Conservation (phyloP, 2,888 invertebrate species). For the Amphipoea oculea region DNA sequence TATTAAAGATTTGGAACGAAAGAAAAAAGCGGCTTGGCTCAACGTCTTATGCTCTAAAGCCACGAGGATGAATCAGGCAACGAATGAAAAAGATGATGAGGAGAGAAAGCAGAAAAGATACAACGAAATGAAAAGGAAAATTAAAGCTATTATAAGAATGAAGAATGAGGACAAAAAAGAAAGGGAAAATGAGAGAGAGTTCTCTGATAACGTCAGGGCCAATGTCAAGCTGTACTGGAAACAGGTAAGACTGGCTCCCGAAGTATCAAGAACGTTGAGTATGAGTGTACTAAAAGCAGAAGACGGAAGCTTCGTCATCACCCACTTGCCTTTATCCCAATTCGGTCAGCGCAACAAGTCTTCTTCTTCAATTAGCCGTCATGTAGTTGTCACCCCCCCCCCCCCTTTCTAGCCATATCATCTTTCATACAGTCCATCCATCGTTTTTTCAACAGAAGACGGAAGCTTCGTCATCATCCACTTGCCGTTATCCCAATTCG, state of each 20-base stretch:
- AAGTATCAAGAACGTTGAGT: background rate
- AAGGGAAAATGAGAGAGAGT: background rate
- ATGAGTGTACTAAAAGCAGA: constrained; percentile 10
- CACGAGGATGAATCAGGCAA: constrained; percentile 37
- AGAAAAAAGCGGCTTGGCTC: constrained; percentile 48
- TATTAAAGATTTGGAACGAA: constrained; percentile 41
- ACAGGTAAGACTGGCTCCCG: constrained; percentile 36
- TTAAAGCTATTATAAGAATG: constrained; percentile 34
- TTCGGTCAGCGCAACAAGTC: background rate
- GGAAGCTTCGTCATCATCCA: background rate
- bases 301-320: background rate
- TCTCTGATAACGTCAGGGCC: constrained; percentile 5
- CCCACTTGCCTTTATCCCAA: background rate
- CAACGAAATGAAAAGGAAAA: constrained; percentile 28
- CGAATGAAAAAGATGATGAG: constrained; percentile 16
- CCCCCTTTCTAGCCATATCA: background rate
- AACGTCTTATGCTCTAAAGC: constrained; percentile 43
- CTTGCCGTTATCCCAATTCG: background rate
- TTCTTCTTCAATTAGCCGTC: background rate
- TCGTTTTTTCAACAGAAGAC: background rate
- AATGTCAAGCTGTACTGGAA: constrained; percentile 34
- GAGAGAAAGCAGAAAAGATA: constrained; percentile 7
- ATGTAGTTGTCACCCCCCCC: background rate
- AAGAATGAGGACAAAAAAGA: constrained; percentile 13
- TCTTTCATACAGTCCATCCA: background rate